Conservation (phyloP, 2,113 vertebrate genomes). For the Sander lucioperca region DNA sequence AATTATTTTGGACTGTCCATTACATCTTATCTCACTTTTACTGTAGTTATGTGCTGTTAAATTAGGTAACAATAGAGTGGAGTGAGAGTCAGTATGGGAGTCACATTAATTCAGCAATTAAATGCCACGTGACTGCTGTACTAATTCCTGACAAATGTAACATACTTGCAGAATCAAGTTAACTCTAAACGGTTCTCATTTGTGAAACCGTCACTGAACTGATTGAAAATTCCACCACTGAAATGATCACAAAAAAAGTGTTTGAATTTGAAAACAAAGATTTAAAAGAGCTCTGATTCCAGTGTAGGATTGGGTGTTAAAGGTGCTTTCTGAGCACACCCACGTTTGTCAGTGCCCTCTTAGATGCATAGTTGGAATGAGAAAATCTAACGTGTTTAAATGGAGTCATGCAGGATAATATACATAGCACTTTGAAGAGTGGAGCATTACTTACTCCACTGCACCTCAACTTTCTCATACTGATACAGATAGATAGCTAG, state of each 20-base stretch:
- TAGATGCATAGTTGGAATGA: slow-evolving; percentile 31
- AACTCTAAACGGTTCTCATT: slow-evolving; percentile 41
- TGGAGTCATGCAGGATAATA: slow-evolving; percentile 36
- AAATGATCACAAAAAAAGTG: slow-evolving; percentile 38
- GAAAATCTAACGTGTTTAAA: slow-evolving; percentile 51
- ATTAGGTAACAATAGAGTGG: not conserved
- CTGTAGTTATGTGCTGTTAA: not conserved
- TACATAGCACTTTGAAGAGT: not conserved
- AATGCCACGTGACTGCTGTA: slow-evolving; percentile 3
- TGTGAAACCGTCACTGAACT: slow-evolving; percentile 28
- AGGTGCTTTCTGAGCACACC: slow-evolving; percentile 33
- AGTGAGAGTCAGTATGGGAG: not conserved
- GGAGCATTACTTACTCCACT: slow-evolving; percentile 4
- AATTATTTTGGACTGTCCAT: not conserved
- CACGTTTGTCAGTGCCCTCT: slow-evolving; percentile 24
- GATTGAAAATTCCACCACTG: slow-evolving; percentile 16
- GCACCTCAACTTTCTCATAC: slow-evolving; percentile 6
- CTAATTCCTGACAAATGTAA: slow-evolving; percentile 35
- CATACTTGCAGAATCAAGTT: slow-evolving; percentile 14
- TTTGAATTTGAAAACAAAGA: slow-evolving; percentile 46
- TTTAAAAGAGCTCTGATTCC: slow-evolving; percentile 29
- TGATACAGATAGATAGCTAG: slow-evolving; percentile 13
- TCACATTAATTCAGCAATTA: slow-evolving; percentile 14
- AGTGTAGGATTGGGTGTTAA: slow-evolving; percentile 28
- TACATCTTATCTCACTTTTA: not conserved